These are phyloP conservation scores for Hypena proboscidalis DNA, from an alignment of 2,888 invertebrate species.

Conservation along the genomic window DNA sequence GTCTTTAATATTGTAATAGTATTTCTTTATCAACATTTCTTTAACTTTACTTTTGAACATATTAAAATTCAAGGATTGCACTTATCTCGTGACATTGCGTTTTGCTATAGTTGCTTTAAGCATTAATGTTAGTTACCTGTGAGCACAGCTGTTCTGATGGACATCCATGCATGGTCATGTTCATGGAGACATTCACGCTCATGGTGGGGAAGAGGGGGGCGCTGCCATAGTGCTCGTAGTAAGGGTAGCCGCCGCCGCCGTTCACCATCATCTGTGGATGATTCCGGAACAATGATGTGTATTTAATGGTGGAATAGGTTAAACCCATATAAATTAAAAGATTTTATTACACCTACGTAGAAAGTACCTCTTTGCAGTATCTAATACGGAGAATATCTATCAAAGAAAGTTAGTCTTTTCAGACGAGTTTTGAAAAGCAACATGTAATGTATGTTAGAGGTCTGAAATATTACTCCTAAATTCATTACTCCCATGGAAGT, in stretches of 20 bases:
- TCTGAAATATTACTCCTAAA: no score
- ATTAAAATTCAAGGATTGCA: no score
- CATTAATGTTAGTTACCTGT: constrained; percentile 79
- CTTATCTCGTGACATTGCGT: neutral
- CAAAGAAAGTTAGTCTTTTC: no score
- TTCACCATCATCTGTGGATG: constrained; percentile 86
- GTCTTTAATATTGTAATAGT: no score
- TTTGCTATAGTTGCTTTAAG: neutral
- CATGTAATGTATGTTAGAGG: no score
- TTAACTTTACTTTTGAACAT: no score
- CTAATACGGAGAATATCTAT: no score
- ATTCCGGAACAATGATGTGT: neutral
- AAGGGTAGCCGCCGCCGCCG: constrained; percentile 74
- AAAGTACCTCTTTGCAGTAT: no score
- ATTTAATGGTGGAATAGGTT: neutral
- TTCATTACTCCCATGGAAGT: no score
- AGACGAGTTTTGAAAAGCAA: no score
- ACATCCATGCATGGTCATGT: constrained; percentile 97
- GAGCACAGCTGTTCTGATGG: constrained; percentile 88
- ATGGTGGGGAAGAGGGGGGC: constrained; percentile 93
- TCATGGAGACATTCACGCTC: constrained; percentile 99
- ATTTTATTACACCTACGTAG: no score
- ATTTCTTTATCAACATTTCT: no score
- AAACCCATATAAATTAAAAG: neutral
- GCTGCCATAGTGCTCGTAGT: constrained; percentile 79